Conservation (phyloP, 37 sponge, comb jelly and placozoan species). For the Geodia barretti region DNA sequence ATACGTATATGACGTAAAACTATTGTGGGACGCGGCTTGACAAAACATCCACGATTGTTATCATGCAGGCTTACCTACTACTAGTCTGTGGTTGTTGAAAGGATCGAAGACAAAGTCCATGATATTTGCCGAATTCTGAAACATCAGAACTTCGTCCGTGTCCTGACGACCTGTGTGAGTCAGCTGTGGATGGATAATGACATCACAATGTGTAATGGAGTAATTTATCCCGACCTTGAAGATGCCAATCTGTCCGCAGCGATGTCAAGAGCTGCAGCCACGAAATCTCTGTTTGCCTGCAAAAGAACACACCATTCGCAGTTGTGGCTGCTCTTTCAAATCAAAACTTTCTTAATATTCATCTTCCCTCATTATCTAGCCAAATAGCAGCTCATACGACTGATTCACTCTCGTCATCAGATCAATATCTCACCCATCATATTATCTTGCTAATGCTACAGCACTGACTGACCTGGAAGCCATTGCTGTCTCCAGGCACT, state of each 20-base stretch:
- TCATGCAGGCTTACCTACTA: slow-evolving; percentile 78
- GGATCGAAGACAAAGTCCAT: slow-evolving; percentile 89
- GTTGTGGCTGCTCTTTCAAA: too few relatives aligned
- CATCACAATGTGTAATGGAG: neutral
- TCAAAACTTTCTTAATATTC: too few relatives aligned
- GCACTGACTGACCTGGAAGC: slow-evolving; percentile 56
- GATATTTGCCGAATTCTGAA: slow-evolving; percentile 65
- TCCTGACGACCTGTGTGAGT: slow-evolving; percentile 60
- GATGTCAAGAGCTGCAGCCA: slow-evolving; percentile 55
- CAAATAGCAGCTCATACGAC: too few relatives aligned
- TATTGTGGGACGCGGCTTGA: too few relatives aligned
- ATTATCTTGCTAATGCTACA: too few relatives aligned
- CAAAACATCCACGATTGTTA: too few relatives aligned
- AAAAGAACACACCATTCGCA: neutral
- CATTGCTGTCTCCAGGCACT: slow-evolving; percentile 83
- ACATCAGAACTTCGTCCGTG: slow-evolving; percentile 38
- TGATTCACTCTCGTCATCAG: too few relatives aligned
- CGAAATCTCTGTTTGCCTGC: slow-evolving; percentile 58
- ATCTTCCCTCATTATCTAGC: too few relatives aligned
- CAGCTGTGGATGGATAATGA: neutral
- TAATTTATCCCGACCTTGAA: slow-evolving; percentile 52
- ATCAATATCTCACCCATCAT: too few relatives aligned
- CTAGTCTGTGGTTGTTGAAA: slow-evolving; percentile 63
- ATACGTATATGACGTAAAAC: too few relatives aligned
- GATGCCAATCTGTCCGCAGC: slow-evolving; percentile 80